Percentiles rank a stretch among this genome's conserved stretches.
These are phyloP conservation scores for Sebastes oblongus DNA, from an alignment of 2,797 vertebrate species.

Conservation along the genomic window DNA sequence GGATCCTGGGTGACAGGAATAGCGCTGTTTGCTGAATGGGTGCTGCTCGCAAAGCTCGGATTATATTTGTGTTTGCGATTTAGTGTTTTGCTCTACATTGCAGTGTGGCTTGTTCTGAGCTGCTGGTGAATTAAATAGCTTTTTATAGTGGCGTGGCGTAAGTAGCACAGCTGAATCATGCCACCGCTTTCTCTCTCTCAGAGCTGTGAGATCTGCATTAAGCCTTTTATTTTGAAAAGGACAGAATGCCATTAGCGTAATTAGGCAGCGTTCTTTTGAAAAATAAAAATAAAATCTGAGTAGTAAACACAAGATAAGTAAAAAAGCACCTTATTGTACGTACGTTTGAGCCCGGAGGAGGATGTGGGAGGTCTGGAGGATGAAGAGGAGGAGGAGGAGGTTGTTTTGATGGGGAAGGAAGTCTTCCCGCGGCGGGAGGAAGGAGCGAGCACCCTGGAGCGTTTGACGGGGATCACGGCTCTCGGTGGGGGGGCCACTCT, in stretches of 20 bases:
- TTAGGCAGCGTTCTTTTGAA: slow-evolving; percentile 18
- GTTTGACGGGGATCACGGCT: slow-evolving; percentile 94
- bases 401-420: slow-evolving; percentile 91
- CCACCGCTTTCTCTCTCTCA: background rate
- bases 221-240: slow-evolving; percentile 24
- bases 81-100: slow-evolving; percentile 44
- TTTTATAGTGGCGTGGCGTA: slow-evolving; percentile 30
- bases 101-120: slow-evolving; percentile 33
- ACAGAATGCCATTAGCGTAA: slow-evolving; percentile 46
- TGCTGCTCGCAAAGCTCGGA: slow-evolving; percentile 13
- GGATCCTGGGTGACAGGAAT: slow-evolving; percentile 45
- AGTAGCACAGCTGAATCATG: slow-evolving; percentile 38
- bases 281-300: background rate
- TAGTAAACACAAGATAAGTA: slow-evolving; percentile 9
- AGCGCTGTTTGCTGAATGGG: slow-evolving; percentile 10
- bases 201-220: slow-evolving; percentile 47
- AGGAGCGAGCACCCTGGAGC: slow-evolving; percentile 90
- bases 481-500: slow-evolving; percentile 94
- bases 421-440: slow-evolving; percentile 93
- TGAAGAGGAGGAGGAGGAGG: slow-evolving; percentile 83
- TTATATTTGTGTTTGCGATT: slow-evolving; percentile 49
- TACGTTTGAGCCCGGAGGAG: slow-evolving; percentile 90
- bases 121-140: slow-evolving; percentile 52
- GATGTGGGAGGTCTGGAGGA: slow-evolving; percentile 89
- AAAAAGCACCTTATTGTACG: slow-evolving; percentile 62